Conservation (phyloP, 1,140 invertebrate species). For the Drosophila arizonae region DNA sequence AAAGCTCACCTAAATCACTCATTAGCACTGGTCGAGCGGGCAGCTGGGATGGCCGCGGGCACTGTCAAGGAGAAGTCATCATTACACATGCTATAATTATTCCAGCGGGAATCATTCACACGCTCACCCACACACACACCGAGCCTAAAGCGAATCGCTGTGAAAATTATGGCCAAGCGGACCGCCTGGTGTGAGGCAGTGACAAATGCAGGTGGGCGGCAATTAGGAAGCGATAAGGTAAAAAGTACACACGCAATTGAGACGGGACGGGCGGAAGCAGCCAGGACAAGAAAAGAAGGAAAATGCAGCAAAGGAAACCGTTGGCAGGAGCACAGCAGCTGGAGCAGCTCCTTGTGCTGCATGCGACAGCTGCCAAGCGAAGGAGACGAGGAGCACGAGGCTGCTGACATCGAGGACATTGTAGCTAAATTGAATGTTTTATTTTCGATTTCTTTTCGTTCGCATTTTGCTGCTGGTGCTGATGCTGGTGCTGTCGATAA, state of each 20-base stretch:
- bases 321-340: constrained; percentile 9
- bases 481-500: constrained; percentile 43
- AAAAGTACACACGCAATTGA: constrained; percentile 47
- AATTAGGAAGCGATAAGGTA: constrained; percentile 76
- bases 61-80: constrained; percentile 41
- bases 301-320: constrained; percentile 54
- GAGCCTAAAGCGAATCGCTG: constrained; percentile 35
- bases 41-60: constrained; percentile 51
- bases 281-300: constrained; percentile 33
- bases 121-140: constrained; percentile 13
- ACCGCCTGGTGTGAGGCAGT: constrained; percentile 29
- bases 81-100: constrained; percentile 64
- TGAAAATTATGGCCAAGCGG: constrained; percentile 40
- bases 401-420: constrained; percentile 43
- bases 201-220: constrained; percentile 31
- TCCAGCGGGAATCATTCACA: constrained; percentile 70
- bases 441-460: constrained; percentile 38
- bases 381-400: constrained; percentile 17
- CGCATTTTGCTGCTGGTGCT: constrained; percentile 12
- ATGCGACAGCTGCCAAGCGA: constrained; percentile 64
- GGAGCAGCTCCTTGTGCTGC: constrained; percentile 42
- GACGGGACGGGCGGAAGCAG: constrained; percentile 21
- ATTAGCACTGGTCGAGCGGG: constrained; percentile 42
- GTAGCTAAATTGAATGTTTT: constrained; percentile 67
- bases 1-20: constrained; percentile 61